Evolutionary conservation across 2,888 invertebrate genomes (phyloP), one percentile per base, ranked within the genome.

Genomic region (Hymenopus coronatus): DNA sequence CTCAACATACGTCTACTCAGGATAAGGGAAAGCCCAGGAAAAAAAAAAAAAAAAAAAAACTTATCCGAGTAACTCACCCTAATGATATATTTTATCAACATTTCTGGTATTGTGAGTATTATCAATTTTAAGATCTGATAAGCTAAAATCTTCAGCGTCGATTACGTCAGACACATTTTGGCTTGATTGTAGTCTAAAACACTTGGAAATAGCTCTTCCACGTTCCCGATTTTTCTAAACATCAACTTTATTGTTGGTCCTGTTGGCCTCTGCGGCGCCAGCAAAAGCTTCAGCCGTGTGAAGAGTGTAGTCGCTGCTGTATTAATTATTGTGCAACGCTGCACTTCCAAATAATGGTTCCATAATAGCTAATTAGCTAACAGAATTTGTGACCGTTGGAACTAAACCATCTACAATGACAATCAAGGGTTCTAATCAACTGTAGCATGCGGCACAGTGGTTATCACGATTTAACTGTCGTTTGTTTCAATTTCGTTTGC

Each of bases 341-440:
- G 54, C 54, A 70, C 54, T 70, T 20, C 54, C 54, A 70, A 70
- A 70, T 25, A 70, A 70, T 70, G 54, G 54, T 25, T 86, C 86
- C 28, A 86, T 81, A 54, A 86, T 54, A 20, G 86, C 86, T 86
- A 86, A 86, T 86, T 86, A 81, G 70, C 86, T 86, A 86, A 86
- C 70, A 70, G 70, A 86, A 86, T 86, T 28, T 81, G 28, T 28
- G 86, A 70, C 54, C 54, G 54, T 70, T 70, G 54, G 25, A 70
- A 70, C 54, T 25, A 70, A 70, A 70, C 54, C 54, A 70, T 70
- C 54, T 70, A 70, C 54, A 70, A 70, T 70, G 54, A 70, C 54
- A 25, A 70, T 25, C 54, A 70, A 70, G 54, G 54, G 54, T 70
- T 70, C 86, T 86, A 86, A 86, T 81, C 86, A 86, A 81, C 86